Evolutionary conservation across 1,140 invertebrate genomes (phyloP).

Genomic region (Brachystomella parvula): DNA sequence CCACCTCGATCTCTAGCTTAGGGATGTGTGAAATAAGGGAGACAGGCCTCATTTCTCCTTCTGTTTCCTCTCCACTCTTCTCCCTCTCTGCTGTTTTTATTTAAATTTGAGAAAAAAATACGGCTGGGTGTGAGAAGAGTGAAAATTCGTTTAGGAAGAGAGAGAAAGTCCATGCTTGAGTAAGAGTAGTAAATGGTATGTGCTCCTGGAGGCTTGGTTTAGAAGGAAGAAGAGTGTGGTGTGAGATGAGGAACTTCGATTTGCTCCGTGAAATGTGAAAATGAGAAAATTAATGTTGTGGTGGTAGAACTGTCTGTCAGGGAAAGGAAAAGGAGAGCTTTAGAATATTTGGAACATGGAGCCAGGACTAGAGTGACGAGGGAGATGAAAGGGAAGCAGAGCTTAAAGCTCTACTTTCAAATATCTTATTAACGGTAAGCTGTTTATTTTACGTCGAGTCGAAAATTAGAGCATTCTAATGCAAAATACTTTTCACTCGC

Average conservation of each 20-base stretch:
- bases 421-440: slow-evolving; percentile 28
- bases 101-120: no score
- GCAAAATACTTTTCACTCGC: slow-evolving; percentile 26
- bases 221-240: no score
- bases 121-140: no score
- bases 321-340: neutral
- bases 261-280: slow-evolving; percentile 26
- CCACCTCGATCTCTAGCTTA: no score
- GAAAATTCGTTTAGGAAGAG: no score
- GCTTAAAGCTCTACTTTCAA: slow-evolving; percentile 15
- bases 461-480: slow-evolving; percentile 32
- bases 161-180: no score
- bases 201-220: no score
- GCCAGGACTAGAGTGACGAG: neutral
- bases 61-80: no score
- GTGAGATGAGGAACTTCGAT: slow-evolving; percentile 19
- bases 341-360: neutral
- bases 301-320: slow-evolving; percentile 5
- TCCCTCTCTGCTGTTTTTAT: no score
- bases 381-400: slow-evolving; percentile 22
- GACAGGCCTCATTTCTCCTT: no score
- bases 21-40: no score
- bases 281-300: slow-evolving; percentile 28
- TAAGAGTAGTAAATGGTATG: no score
- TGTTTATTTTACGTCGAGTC: slow-evolving; percentile 27